Evolutionary conservation across 2,888 invertebrate genomes (phyloP), one percentile per base, ranked within the genome.

Genomic region (Tridacna crocea): DNA sequence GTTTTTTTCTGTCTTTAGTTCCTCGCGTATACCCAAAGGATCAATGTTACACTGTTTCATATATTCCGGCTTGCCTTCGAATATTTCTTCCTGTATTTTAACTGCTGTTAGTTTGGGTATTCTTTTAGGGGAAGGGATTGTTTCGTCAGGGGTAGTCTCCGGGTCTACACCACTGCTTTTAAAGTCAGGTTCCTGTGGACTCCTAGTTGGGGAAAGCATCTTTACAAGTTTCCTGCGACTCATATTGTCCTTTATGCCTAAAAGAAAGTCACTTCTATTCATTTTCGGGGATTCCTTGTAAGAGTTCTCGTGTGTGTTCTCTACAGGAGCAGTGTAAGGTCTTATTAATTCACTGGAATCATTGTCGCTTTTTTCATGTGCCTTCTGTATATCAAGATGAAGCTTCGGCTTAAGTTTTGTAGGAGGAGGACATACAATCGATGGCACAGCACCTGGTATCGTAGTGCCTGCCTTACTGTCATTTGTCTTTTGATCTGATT

Each of bases 31-130:
- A 19, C 65, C 72, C 0, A 72, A 19, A 11, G 73, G 78, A 19
- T 63, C 46, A 46, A 51, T 72, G 55, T 78, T 78, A 36, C 78
- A 72, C 17, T 78, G 61, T 65, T 78, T 78, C 78, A 78, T 78
- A 55, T 78, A 78, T 22, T 78, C 78, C 15, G 78, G 78, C 0
- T 78, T 79, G 19, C 79, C 75, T 73, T 87, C 86, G 75, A 75
- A 87, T 61, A 87, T 79, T 75, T 87, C 86, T 55, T 87, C 86
- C 58, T 84, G 78, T 48, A 87, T 87, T 63, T 87, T 87, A 3
- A 87, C 82, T 27, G 86, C 86, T 58, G 82, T 87, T 51, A 87
- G 75, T 74, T 87, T 87, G n/a, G 84, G 86, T 51, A 84, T 84
- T 63, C 48, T 46, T 27, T 58, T 75, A 13, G 82, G 82, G 12